A percentile compares a stretch with the other conserved stretches of the same genome.
Evolutionary conservation across 1,140 invertebrate species (phyloP).

Genomic region (Tenebrio molitor): DNA sequence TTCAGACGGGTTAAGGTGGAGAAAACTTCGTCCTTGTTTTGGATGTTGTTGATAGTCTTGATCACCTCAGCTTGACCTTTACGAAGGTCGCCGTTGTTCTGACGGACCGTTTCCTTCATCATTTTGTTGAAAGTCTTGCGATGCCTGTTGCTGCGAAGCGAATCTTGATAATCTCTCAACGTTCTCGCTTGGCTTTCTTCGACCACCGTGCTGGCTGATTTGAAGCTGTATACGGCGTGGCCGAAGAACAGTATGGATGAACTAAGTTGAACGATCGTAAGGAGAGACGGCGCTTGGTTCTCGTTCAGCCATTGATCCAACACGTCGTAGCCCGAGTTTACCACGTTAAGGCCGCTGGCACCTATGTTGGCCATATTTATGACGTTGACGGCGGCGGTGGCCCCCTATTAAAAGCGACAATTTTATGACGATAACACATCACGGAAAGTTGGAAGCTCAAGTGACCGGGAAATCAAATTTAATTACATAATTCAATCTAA

Average conservation of each 20-base stretch:
- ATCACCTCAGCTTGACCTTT: conserved; percentile 61
- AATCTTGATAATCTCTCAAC: conserved; percentile 58
- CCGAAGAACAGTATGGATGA: conserved; percentile 66
- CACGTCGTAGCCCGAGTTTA: conserved; percentile 60
- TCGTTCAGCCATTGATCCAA: conserved; percentile 54
- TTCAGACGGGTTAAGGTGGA: conserved; percentile 58
- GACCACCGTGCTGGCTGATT: conserved; percentile 61
- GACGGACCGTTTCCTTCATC: conserved; percentile 57
- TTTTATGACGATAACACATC: conserved; percentile 17
- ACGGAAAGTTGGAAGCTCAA: too few species aligned
- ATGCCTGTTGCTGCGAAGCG: conserved; percentile 62
- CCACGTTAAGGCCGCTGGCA: conserved; percentile 54
- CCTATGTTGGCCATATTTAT: conserved; percentile 58
- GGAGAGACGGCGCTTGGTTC: conserved; percentile 52
- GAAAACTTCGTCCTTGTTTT: conserved; percentile 60
- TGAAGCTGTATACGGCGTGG: conserved; percentile 64
- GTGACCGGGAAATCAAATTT: too few species aligned
- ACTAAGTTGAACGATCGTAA: conserved; percentile 63
- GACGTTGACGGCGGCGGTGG: conserved; percentile 55
- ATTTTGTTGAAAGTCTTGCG: conserved; percentile 61
- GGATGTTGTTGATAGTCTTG: conserved; percentile 57
- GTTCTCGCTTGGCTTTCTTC: conserved; percentile 62
- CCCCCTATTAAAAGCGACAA: too few species aligned
- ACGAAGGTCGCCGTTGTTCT: conserved; percentile 48
- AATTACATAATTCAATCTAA: too few species aligned